Conservation (phyloP, 2,113 vertebrate species). For the Ptilorrhoa leucosticta region DNA sequence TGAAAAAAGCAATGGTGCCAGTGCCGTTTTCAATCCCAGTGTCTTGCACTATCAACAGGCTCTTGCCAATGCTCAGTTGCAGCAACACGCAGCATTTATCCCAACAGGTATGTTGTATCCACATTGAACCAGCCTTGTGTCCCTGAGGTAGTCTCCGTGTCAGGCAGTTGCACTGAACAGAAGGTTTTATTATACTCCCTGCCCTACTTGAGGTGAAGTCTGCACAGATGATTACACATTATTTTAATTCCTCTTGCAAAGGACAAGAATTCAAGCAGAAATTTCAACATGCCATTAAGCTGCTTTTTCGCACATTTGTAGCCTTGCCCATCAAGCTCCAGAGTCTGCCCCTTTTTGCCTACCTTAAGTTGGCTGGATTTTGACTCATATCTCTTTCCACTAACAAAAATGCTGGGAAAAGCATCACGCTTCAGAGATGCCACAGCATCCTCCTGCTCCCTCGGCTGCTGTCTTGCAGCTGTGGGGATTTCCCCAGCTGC, state of each 20-base stretch:
- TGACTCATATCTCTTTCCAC: background rate
- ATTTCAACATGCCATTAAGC: background rate
- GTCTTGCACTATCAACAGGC: conserved; percentile 99
- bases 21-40: conserved; percentile 92
- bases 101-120: conserved; percentile 86
- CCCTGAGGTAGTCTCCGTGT: background rate
- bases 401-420: background rate
- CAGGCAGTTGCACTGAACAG: background rate
- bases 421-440: background rate
- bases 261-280: background rate
- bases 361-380: background rate
- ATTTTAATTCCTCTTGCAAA: background rate
- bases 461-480: background rate
- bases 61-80: conserved; percentile 90
- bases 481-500: background rate
- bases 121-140: background rate
- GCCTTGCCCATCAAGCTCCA: background rate
- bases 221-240: background rate
- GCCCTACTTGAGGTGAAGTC: background rate
- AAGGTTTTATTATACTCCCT: background rate
- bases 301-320: background rate
- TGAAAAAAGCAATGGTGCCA: conserved; percentile 93
- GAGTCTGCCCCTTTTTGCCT: background rate
- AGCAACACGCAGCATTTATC: conserved; percentile 90
- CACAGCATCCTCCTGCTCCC: background rate